phyloP scores from a whole-genome alignment of 2,797 vertebrate species.

The Oceanodroma leucorhoa region DNA sequence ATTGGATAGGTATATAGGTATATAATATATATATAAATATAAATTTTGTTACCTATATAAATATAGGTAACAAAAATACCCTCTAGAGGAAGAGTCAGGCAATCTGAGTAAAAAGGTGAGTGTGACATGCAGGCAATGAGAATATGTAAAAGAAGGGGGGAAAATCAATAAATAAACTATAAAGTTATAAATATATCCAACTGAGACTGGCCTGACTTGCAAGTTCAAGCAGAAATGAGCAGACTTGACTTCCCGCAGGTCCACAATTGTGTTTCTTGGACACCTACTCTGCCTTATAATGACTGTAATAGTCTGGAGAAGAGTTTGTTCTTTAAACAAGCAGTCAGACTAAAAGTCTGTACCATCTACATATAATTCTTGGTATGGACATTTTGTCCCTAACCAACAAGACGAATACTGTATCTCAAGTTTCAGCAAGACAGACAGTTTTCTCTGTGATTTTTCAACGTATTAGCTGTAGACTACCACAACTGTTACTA shows the following conservation, averaged over 20 bases:
- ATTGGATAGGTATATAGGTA: too few species aligned
- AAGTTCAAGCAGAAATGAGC: neutral
- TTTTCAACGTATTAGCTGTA: neutral
- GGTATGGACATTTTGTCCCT: neutral
- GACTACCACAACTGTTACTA: neutral
- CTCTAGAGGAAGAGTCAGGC: neutral
- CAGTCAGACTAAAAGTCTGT: neutral
- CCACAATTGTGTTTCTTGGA: neutral
- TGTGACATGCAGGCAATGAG: neutral
- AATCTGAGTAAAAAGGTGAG: neutral
- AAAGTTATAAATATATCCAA: neutral
- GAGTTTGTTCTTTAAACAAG: neutral
- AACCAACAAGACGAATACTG: neutral
- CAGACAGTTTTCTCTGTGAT: neutral
- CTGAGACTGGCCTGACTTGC: neutral
- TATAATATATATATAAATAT: too few species aligned
- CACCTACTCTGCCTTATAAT: neutral
- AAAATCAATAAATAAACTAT: neutral
- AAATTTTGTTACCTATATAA: too few species aligned
- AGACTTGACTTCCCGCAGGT: neutral
- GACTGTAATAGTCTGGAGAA: neutral
- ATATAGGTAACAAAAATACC: neutral
- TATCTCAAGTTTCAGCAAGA: neutral
- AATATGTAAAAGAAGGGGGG: neutral
- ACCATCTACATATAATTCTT: neutral